Evolutionary conservation across 2,797 vertebrate species (phyloP), one percentile per base, ranked within the genome.

Genomic region (Merluccius polli): DNA sequence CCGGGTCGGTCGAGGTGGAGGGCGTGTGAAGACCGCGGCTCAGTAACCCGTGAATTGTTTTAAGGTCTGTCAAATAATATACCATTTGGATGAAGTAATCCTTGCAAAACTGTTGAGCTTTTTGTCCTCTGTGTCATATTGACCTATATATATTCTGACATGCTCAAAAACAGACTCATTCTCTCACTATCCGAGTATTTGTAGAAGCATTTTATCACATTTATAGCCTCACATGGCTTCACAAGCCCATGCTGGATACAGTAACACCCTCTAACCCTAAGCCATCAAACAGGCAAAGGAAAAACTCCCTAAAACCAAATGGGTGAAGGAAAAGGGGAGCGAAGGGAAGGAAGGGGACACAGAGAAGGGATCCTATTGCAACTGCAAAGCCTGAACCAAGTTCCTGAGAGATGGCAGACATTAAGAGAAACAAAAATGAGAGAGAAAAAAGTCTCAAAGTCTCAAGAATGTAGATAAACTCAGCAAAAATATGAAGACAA

Each of bases 1-100:
- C 1, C n/a, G 73, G 71, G 71, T n/a, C 71, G 32, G 71, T 73
- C 35, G 44, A 48, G 73, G 36, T 6, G 33, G 33, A 35, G 16
- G 21, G 1, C 21, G 7, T n/a, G 21, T 59, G 59, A 63, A 27
- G 59, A 63, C 52, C 8, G 52, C 52, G 21, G n/a, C n/a, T 63
- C 1, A 11, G n/a, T 63, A 10, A 27, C n/a, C 10, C 21, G 13
- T 63, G 59, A 63, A 12, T 27, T 63, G 48, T 59, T 9, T 59
- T n/a, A 59, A 59, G 21, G 48, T 59, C 7, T n/a, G 48, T 59
- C 18, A 59, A 59, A 59, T 59, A n/a, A 59, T n/a, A 8, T 59
- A n/a, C 6, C 48, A 59, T 59, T 59, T 59, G n/a, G 48, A 59
- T 59, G 48, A n/a, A 1, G 59, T 63, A 9, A 3, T 7, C 48